Evolutionary conservation across 1,140 invertebrate genomes (phyloP), one percentile per base, ranked within the genome.

Genomic region (Proales similis): DNA sequence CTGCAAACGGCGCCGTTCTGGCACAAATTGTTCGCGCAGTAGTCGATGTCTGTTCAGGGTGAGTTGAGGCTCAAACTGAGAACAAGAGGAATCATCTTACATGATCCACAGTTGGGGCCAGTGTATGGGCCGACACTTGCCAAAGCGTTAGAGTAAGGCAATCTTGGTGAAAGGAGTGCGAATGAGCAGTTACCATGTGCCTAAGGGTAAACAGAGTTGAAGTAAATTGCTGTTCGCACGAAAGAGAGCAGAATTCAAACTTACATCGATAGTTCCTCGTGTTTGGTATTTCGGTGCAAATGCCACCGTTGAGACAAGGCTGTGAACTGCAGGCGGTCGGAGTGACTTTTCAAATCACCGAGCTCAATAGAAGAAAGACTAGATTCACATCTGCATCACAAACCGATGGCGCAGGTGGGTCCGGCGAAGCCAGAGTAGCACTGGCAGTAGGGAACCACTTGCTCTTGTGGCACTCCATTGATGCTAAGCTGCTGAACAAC

Each of bases 1-100:
- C 48, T n/a, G 71, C 84, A 86, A 1, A 79, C 81, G 6, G 81
- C 85, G 0, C 83, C 83, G 69, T 86, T 85, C 65, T 76, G 68
- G 68, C 83, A 85, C 0, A 70, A 69, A 26, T 48, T 48, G 32
- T 47, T 36, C 3, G 39, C 57, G 24, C 57, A 62, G 17, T 32
- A 47, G 26, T 62, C 51, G 19, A 42, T 24, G 20, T 57, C 51
- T 57, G 27, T 29, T 17, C 26, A 9, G 17, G 5, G 6, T 11
- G 29, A 26, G 20, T 22, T 26, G 39, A 26, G 20, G 32, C 12
- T 24, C 29, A 39, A 7, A 2, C 5, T 11, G 9, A 1, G 22
- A 4, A 20, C 22, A 32, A 14, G n/a, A 53, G 5, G 5, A 26
- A 46, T 17, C 9, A 36, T 39, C 17, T 57, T 43, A 57, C 51